Conservation (phyloP, 2,888 invertebrate genomes). For the Platypus cylindrus region DNA sequence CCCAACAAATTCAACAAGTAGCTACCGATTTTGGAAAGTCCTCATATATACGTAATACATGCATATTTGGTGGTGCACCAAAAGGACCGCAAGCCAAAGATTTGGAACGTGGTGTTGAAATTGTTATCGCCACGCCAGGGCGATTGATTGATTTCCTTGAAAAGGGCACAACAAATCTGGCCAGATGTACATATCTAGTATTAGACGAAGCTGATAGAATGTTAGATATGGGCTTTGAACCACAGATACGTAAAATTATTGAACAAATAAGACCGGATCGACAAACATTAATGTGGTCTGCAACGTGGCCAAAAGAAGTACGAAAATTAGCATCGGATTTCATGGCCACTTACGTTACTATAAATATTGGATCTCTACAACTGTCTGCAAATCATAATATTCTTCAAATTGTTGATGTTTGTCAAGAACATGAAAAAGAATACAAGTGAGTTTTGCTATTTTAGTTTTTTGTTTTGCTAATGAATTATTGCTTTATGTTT, state of each 20-base stretch:
- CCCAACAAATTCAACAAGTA: constrained; percentile 77
- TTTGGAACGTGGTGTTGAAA: constrained; percentile 61
- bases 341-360: constrained; percentile 75
- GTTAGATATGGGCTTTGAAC: constrained; percentile 97
- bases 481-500: constrained; percentile 6
- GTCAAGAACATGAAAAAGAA: constrained; percentile 78
- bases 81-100: constrained; percentile 74
- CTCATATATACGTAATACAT: constrained; percentile 70
- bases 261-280: constrained; percentile 88
- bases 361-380: constrained; percentile 82
- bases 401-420: constrained; percentile 75
- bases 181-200: constrained; percentile 73
- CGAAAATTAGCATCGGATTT: constrained; percentile 85
- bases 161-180: constrained; percentile 56
- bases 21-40: constrained; percentile 72
- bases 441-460: constrained; percentile 28
- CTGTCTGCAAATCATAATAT: constrained; percentile 87
- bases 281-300: constrained; percentile 97
- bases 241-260: constrained; percentile 87
- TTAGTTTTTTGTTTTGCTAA: constrained; percentile 1
- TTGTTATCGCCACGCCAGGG: constrained; percentile 87
- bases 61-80: constrained; percentile 84
- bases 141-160: constrained; percentile 75
- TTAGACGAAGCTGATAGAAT: constrained; percentile 92
- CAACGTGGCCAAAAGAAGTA: constrained; percentile 97